phyloP scores from a whole-genome alignment of 2,113 vertebrate species.

The Tretioscincus oriximinensis region DNA sequence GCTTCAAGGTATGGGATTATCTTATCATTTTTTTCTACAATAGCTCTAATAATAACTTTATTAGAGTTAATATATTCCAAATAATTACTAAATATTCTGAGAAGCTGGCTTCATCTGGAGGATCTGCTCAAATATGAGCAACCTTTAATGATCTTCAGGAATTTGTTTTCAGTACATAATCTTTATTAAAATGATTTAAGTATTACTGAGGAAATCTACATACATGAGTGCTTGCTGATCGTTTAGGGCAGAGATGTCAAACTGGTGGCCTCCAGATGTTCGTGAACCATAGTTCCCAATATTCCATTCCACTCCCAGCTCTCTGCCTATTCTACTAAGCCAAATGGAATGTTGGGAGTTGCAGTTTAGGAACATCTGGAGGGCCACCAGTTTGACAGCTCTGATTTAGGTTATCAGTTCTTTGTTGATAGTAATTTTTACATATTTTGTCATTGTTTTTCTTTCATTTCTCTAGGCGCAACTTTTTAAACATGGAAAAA shows the following conservation, averaged over 20 bases:
- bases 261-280: too few relatives aligned
- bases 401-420: neutral
- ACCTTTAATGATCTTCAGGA: neutral
- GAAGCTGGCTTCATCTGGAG: neutral
- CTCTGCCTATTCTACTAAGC: too few relatives aligned
- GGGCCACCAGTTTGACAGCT: too few relatives aligned
- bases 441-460: conserved; percentile 25
- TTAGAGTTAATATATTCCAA: neutral
- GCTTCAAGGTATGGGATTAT: too few relatives aligned
- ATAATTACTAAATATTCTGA: neutral
- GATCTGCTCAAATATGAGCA: neutral
- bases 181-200: conserved; percentile 1
- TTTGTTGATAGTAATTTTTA: conserved; percentile 7
- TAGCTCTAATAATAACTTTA: neutral
- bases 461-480: conserved; percentile 78
- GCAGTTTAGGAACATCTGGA: too few relatives aligned
- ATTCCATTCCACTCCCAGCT: too few relatives aligned
- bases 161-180: neutral
- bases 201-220: neutral
- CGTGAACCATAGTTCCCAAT: too few relatives aligned
- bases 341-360: too few relatives aligned
- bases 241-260: neutral
- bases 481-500: conserved; percentile 94
- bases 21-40: too few relatives aligned
- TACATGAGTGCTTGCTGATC: neutral